Evolutionary conservation across 2,888 invertebrate species (phyloP).

Genomic region (Ditula angustiorana): DNA sequence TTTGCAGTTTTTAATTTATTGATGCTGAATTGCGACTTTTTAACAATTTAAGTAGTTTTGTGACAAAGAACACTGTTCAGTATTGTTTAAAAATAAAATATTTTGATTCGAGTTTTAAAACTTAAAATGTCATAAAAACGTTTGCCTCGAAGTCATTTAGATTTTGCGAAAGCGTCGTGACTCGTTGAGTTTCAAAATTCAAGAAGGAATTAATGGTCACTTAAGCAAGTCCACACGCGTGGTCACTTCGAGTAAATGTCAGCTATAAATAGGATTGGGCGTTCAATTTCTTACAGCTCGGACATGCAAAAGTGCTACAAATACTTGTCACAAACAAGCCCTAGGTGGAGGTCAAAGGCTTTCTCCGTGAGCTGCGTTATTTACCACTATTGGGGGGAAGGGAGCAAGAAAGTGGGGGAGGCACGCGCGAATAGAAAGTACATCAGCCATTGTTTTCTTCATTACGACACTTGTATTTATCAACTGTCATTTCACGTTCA

Average conservation of each 20-base stretch:
- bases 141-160: slow-evolving; percentile 23
- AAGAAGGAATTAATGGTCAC: slow-evolving; percentile 37
- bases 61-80: neutral
- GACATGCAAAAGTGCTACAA: slow-evolving; percentile 64
- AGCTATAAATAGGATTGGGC: slow-evolving; percentile 38
- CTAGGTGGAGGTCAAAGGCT: slow-evolving; percentile 78
- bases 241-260: slow-evolving; percentile 32
- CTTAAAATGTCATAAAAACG: slow-evolving; percentile 30
- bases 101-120: slow-evolving; percentile 7
- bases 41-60: no score
- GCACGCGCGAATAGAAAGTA: slow-evolving; percentile 77
- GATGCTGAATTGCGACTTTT: no score
- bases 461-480: slow-evolving; percentile 78
- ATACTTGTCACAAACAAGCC: slow-evolving; percentile 67
- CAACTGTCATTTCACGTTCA: slow-evolving; percentile 66
- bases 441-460: slow-evolving; percentile 76
- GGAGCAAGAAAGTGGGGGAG: slow-evolving; percentile 49
- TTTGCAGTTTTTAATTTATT: no score
- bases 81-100: neutral
- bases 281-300: slow-evolving; percentile 36
- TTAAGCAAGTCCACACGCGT: slow-evolving; percentile 39
- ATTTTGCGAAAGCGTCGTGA: slow-evolving; percentile 38
- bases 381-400: slow-evolving; percentile 46
- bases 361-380: slow-evolving; percentile 65
- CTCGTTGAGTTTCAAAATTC: slow-evolving; percentile 38